Evolutionary conservation across 2,797 vertebrate genomes (phyloP).

Genomic region (Apodemus agrarius): DNA sequence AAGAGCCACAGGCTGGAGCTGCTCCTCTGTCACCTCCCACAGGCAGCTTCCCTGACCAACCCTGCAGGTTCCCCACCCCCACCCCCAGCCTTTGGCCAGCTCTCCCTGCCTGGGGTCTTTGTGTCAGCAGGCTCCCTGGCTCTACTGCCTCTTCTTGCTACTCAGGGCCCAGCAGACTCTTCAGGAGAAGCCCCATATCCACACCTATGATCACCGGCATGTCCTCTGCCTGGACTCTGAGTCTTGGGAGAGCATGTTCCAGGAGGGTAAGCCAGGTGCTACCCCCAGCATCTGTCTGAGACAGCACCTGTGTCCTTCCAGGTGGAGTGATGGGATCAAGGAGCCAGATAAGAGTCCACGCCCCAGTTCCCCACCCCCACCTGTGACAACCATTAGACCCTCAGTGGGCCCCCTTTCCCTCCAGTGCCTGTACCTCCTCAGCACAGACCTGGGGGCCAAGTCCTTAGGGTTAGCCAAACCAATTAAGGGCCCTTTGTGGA

Average conservation of each 20-base stretch:
- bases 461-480: background rate
- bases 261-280: background rate
- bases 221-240: background rate
- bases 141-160: background rate
- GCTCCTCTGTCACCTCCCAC: background rate
- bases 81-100: background rate
- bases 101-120: background rate
- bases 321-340: background rate
- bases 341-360: background rate
- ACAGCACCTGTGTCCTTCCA: background rate
- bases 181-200: background rate
- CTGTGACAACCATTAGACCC: background rate
- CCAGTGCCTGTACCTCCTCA: background rate
- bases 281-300: background rate
- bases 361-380: background rate
- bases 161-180: background rate
- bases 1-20: background rate
- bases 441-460: background rate
- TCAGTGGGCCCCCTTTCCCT: background rate
- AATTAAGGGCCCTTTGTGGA: background rate
- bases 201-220: background rate
- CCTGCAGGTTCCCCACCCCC: background rate
- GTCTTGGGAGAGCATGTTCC: background rate
- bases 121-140: background rate
- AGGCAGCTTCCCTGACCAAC: background rate